A percentile compares a stretch with the other conserved stretches of the same genome.
Conservation (phyloP, 2,888 invertebrate genomes). For the Eupithecia exiguata region DNA sequence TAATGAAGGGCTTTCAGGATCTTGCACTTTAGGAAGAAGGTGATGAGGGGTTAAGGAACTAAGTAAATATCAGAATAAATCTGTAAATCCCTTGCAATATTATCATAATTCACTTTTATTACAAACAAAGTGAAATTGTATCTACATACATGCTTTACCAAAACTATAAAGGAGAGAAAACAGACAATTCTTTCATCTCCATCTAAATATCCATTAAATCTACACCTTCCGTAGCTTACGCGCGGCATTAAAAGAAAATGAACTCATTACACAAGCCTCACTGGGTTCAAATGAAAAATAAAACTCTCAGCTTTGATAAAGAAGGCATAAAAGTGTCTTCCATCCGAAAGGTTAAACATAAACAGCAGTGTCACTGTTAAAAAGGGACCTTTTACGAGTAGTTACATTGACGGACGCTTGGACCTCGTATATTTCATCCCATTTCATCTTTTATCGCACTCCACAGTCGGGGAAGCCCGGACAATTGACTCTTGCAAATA, state of each 20-base stretch:
- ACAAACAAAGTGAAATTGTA: background rate
- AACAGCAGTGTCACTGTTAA: constrained; percentile 48
- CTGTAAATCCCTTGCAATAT: background rate
- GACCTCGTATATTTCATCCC: constrained; percentile 71
- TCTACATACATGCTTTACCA: background rate
- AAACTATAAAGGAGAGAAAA: background rate
- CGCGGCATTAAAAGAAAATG: constrained; percentile 13
- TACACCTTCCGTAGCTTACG: constrained; percentile 3
- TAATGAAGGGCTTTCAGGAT: background rate
- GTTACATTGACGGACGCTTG: constrained; percentile 62
- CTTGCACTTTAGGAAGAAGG: background rate
- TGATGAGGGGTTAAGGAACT: no score
- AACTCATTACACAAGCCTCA: constrained; percentile 12
- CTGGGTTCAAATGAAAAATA: constrained; percentile 31
- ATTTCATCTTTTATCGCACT: constrained; percentile 73
- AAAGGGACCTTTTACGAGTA: constrained; percentile 52
- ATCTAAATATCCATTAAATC: constrained; percentile 6
- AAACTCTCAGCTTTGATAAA: constrained; percentile 36
- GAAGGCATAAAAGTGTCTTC: constrained; percentile 40
- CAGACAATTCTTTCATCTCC: background rate
- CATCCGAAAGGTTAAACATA: constrained; percentile 50
- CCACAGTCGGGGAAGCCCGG: constrained; percentile 63
- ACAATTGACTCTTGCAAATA: constrained; percentile 66
- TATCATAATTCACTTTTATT: background rate
- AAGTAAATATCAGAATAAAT: background rate